Base-by-base conservation (phyloP, 2,113 vertebrate species). In the Oryzias celebensis region DNA sequence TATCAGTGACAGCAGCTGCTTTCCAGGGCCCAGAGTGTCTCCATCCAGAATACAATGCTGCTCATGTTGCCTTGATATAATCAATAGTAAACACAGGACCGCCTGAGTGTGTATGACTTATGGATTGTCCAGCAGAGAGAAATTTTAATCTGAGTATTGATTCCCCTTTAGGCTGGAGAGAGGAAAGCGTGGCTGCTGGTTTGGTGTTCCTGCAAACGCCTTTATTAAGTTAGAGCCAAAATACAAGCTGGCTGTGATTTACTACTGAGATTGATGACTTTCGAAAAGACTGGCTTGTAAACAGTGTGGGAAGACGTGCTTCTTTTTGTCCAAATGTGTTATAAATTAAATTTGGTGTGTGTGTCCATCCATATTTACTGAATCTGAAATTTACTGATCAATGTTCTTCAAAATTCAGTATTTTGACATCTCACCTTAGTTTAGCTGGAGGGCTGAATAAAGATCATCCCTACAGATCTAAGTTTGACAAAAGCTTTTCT, bases 121-220 rank as follows among this genome's bases (percentile, higher is more conserved):
- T 88, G 78, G 80, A 88, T 87, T 50, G 22, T 71, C 43, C 74
- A 56, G 74, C 56, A n/a, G 57, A 77, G 76, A 79, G 73, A 87
- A 85, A 85, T 81, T 81, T 80, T 85, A 65, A 84, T 84, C 84
- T 77, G 58, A 46, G 52, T 81, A 88, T 88, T 62, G 86, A 89
- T 85, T 68, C 42, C 49, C 28, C 60, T 66, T 62, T 68, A 20
- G 2, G 16, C 68, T 28, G 65, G 31, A 18, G 58, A 65, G 42
- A 53, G 55, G 50, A 71, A 26, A 67, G 58, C 36, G 47, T 18
- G 62, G 65, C 51, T 31, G 71, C 17, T 18, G 15, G 58, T 18
- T 65, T 43, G 28, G 50, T 69, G 74, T 60, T 22, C 55, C 48
- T 52, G 67, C 43, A 7, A 36, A 23, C 4, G 13, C 41, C 28